These are phyloP conservation scores for Morone chrysops DNA, from an alignment of 2,113 vertebrate species.

Conservation along the genomic window DNA sequence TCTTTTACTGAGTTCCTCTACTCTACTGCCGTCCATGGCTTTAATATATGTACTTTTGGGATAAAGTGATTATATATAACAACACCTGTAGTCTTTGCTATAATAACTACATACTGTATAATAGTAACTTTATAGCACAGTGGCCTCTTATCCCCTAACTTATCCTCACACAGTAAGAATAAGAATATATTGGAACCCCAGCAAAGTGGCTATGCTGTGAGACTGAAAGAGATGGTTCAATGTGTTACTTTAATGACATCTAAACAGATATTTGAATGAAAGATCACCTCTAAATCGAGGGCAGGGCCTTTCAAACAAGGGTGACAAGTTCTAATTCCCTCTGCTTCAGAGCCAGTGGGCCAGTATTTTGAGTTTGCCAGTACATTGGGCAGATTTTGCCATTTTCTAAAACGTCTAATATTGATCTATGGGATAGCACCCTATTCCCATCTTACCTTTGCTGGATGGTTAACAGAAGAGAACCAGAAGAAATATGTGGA, in stretches of 20 bases:
- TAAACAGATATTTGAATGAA: constrained; percentile 13
- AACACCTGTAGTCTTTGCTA: no score
- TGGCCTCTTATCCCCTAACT: neutral
- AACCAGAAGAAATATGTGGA: constrained; percentile 10
- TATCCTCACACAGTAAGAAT: neutral
- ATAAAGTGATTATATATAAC: no score
- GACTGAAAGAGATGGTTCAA: neutral
- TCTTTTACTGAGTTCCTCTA: no score
- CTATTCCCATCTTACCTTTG: constrained; percentile 41
- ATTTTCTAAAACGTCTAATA: constrained; percentile 46
- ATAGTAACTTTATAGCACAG: no score
- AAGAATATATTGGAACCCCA: neutral
- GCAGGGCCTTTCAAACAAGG: neutral
- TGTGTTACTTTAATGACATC: constrained; percentile 12
- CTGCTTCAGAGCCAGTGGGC: constrained; percentile 30
- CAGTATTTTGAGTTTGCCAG: constrained; percentile 32
- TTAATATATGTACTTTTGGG: no score
- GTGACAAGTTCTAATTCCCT: neutral
- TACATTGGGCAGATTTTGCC: constrained; percentile 46
- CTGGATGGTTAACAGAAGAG: constrained; percentile 36
- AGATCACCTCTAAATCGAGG: constrained; percentile 3
- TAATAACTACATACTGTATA: no score
- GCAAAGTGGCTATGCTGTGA: neutral
- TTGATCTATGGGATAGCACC: constrained; percentile 51
- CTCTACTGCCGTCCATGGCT: no score